Conservation (phyloP, 2,113 vertebrate species). For the Clarias batrachus region DNA sequence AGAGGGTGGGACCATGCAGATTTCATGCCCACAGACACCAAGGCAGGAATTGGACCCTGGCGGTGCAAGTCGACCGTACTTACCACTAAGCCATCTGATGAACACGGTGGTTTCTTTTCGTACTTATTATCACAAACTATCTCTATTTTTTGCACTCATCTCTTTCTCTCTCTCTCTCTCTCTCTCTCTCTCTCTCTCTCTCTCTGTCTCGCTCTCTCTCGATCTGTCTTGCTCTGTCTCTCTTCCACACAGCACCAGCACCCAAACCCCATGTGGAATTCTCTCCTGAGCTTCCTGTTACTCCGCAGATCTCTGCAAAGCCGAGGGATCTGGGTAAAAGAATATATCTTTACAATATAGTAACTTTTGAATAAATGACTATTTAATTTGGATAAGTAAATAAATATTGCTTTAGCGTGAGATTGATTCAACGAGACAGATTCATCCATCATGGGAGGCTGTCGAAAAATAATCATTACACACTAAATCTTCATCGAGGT, state of each 20-base stretch:
- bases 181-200: neutral
- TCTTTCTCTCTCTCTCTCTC: neutral
- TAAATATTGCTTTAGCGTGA: neutral
- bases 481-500: neutral
- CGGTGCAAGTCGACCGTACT: too few relatives aligned
- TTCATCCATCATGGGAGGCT: neutral
- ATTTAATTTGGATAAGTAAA: neutral
- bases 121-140: too few relatives aligned
- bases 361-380: neutral
- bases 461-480: too few relatives aligned
- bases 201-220: neutral
- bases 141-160: neutral
- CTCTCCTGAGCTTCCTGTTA: conserved; percentile 81
- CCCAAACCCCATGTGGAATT: conserved; percentile 81
- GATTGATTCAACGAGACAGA: neutral
- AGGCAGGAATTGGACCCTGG: too few relatives aligned
- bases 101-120: too few relatives aligned
- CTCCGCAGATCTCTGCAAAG: conserved; percentile 86
- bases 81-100: too few relatives aligned
- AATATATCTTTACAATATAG: neutral
- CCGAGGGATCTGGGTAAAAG: conserved; percentile 85
- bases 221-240: neutral
- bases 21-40: too few relatives aligned
- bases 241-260: conserved; percentile 49
- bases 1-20: too few relatives aligned